A percentile compares a stretch with the other conserved stretches of the same genome.
phyloP scores from a whole-genome alignment of 2,113 vertebrate genomes.

The Gymnorhina tibicen region DNA sequence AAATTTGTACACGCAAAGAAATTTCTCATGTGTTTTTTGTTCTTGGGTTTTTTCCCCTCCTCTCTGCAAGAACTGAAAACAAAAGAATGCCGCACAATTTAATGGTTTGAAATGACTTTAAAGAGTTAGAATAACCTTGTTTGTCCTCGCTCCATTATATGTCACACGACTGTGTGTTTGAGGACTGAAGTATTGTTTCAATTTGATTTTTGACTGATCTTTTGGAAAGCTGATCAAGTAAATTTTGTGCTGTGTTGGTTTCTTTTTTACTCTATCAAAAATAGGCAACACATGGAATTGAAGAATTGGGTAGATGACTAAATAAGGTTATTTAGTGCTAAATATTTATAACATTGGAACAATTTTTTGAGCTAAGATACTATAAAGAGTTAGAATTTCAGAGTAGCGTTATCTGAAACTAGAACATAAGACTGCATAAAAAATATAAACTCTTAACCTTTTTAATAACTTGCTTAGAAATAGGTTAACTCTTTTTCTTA shows the following conservation, averaged over 20 bases:
- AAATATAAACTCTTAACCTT: background rate
- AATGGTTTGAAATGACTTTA: background rate
- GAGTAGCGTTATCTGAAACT: background rate
- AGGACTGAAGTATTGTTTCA: background rate
- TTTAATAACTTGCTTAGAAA: background rate
- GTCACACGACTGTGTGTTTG: background rate
- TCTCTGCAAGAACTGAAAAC: background rate
- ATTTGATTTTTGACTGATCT: background rate
- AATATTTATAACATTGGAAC: background rate
- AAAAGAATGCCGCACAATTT: background rate
- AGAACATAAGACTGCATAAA: background rate
- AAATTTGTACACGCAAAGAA: background rate
- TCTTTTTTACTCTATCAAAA: background rate
- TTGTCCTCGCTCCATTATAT: background rate
- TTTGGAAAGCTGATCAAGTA: background rate
- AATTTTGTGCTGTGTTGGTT: background rate
- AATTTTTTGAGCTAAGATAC: background rate
- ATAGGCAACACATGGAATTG: background rate
- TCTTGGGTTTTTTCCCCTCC: rapidly evolving
- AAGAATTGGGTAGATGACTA: background rate
- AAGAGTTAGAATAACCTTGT: background rate
- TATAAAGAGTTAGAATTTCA: background rate
- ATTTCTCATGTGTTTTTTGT: background rate
- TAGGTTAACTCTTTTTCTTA: background rate
- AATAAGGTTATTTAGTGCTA: background rate